Conservation (phyloP, 2,797 vertebrate species). For the Mallotus villosus region DNA sequence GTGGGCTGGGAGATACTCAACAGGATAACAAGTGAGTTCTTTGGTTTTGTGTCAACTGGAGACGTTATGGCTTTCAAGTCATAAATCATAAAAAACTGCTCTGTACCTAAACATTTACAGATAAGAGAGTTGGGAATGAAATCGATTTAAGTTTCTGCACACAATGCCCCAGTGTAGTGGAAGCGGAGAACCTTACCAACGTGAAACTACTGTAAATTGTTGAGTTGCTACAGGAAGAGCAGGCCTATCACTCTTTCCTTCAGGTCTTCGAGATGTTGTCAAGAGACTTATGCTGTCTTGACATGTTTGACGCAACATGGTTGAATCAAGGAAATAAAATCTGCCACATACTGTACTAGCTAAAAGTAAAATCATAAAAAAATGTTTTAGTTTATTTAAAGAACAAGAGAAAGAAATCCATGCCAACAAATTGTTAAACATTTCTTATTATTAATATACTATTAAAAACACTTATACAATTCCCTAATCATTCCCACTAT, state of each 20-base stretch:
- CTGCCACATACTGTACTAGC: not conserved
- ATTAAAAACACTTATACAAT: not conserved
- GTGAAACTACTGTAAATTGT: conserved; percentile 76
- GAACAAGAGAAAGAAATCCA: not conserved
- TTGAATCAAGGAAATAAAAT: not conserved
- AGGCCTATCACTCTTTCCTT: not conserved
- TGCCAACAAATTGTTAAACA: not conserved
- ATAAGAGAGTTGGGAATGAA: conserved; percentile 85
- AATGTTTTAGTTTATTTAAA: not conserved
- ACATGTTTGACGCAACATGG: not conserved
- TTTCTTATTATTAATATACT: not conserved
- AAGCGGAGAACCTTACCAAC: conserved; percentile 64
- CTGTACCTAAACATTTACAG: conserved; percentile 82
- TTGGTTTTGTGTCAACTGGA: conserved; percentile 76
- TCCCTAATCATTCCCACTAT: not conserved
- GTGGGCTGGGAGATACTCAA: conserved; percentile 65
- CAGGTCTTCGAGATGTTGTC: not conserved
- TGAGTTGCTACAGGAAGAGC: conserved; percentile 43
- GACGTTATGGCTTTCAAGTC: conserved; percentile 79
- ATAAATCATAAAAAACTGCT: conserved; percentile 87
- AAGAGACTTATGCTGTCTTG: too few relatives aligned
- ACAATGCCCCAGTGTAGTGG: conserved; percentile 66
- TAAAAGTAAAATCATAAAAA: not conserved
- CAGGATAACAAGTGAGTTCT: conserved; percentile 37
- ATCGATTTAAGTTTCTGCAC: conserved; percentile 81